These are phyloP conservation scores for Phenacoccus solenopsis DNA, from an alignment of 1,140 invertebrate species.

Conservation along the genomic window DNA sequence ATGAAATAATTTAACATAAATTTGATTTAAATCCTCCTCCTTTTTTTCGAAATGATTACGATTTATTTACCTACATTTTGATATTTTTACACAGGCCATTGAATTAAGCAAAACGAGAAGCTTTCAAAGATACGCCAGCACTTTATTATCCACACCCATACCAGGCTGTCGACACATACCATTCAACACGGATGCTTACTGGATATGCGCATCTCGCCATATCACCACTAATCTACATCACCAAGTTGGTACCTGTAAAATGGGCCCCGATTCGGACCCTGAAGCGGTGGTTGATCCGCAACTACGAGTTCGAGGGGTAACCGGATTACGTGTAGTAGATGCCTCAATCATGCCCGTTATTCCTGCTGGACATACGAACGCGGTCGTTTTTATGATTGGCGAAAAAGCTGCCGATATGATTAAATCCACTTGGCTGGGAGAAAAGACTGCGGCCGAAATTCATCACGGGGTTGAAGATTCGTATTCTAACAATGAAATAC, in stretches of 20 bases:
- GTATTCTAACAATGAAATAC: not conserved
- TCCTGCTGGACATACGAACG: slow-evolving; percentile 38
- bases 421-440: slow-evolving; percentile 32
- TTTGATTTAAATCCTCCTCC: too few species aligned
- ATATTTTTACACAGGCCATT: slow-evolving; percentile 34
- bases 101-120: slow-evolving; percentile 44
- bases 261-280: slow-evolving; percentile 33
- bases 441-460: not conserved
- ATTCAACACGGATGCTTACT: slow-evolving; percentile 34
- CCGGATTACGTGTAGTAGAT: slow-evolving; percentile 26
- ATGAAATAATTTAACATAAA: too few species aligned
- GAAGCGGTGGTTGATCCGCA: slow-evolving; percentile 31
- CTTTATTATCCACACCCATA: slow-evolving; percentile 23
- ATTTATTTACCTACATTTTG: too few species aligned
- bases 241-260: slow-evolving; percentile 36
- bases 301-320: slow-evolving; percentile 26
- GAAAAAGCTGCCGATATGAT: slow-evolving; percentile 43
- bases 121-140: slow-evolving; percentile 39
- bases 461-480: not conserved
- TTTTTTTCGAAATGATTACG: too few species aligned
- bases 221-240: slow-evolving; percentile 30
- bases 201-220: slow-evolving; percentile 31
- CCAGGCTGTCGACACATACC: slow-evolving; percentile 24
- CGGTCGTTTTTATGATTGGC: slow-evolving; percentile 41
- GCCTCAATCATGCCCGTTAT: slow-evolving; percentile 39